Base-by-base conservation (phyloP, 2,888 invertebrate species). In the Anthophora plumipes region DNA sequence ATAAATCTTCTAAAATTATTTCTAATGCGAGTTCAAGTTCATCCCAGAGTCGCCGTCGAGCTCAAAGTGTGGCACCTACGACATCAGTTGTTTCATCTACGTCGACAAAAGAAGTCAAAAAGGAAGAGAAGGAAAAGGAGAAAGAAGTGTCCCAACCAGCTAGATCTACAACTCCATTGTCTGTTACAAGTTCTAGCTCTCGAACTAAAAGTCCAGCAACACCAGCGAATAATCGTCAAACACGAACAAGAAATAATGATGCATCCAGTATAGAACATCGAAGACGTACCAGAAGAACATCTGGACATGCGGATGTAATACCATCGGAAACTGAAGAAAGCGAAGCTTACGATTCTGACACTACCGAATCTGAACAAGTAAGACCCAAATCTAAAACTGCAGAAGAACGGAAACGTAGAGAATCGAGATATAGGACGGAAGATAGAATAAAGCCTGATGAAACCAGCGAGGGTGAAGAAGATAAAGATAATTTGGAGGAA, bases 121-220 rank as follows among this genome's bases (percentile, higher is more conserved):
- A 89, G 61, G 88, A 89, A 8, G 90, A 91, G 0, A 86, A 88
- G 12, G 87, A 89, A 1, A 89, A 86, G 20, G 90, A 91, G 1
- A 90, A 90, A 57, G 90, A 90, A n/a, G 64, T 76, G 17, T 63
- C 59, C 0, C 89, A 85, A 22, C 94, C 94, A 0, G 94, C 95
- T 0, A 94, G 96, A 63, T 96, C 96, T 0, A 95, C 95, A 0
- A 96, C 96, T 0, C 96, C 96, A 0, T 95, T 95, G 0, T 96
- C 96, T 54, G 94, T 95, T 12, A 95, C 95, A 2, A 95, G 96
- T 11, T 95, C 95, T 7, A 95, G 95, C 5, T 95, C 95, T 68
- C 94, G 96, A 61, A 96, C 95, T 1, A 96, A 96, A 84, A 95
- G 95, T 63, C 96, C 96, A 9, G 95, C 95, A 0, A 94, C 95